A percentile compares a stretch with the other conserved stretches of the same genome.
Evolutionary conservation across 2,797 vertebrate genomes (phyloP).

Genomic region (Macropus fuliginosus): DNA sequence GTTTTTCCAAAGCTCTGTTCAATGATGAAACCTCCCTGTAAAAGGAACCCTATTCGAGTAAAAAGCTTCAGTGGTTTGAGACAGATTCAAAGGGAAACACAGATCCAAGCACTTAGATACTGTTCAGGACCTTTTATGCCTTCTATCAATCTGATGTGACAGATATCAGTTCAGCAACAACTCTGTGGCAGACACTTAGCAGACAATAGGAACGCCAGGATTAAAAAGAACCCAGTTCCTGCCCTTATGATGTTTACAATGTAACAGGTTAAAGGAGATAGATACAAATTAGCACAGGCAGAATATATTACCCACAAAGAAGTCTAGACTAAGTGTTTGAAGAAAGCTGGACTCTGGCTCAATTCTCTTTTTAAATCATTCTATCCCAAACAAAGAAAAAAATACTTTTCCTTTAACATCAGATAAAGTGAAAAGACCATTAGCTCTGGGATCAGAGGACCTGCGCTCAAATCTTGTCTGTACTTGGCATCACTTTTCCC

Average conservation of each 20-base stretch:
- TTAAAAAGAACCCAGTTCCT: not conserved
- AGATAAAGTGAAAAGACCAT: not conserved
- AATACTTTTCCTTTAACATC: not conserved
- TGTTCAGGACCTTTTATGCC: not conserved
- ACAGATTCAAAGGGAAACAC: not conserved
- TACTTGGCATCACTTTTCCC: not conserved
- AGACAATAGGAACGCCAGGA: not conserved
- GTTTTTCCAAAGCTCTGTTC: constrained; percentile 43
- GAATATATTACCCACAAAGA: not conserved
- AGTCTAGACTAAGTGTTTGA: not conserved
- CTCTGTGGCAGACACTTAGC: not conserved
- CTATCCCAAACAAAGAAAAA: not conserved
- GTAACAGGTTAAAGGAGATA: not conserved
- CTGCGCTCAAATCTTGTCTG: not conserved
- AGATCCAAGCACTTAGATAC: not conserved
- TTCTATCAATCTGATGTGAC: not conserved
- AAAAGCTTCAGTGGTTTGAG: not conserved
- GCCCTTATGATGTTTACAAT: not conserved
- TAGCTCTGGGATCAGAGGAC: not conserved
- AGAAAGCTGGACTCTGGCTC: not conserved
- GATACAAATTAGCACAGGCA: not conserved
- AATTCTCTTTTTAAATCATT: not conserved
- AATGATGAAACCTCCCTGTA: not conserved
- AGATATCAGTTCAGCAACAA: not conserved
- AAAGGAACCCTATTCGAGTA: constrained; percentile 21